phyloP scores from a whole-genome alignment of 2,888 invertebrate genomes.

The Bugulina stolonifera region DNA sequence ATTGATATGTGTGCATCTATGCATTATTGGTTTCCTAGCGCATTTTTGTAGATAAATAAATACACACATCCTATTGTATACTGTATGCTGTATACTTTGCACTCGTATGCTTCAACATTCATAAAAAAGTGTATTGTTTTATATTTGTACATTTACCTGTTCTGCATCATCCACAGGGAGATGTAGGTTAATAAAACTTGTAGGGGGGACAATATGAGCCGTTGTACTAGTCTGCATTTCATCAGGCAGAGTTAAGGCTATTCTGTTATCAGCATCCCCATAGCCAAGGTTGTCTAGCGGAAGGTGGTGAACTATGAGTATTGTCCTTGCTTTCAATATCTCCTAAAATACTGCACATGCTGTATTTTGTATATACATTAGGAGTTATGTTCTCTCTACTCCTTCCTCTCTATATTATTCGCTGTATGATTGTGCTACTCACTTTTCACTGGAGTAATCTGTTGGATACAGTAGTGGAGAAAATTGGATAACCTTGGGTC shows the following conservation, averaged over 20 bases:
- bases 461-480: too few species aligned
- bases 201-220: background rate
- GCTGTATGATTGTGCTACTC: too few species aligned
- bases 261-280: background rate
- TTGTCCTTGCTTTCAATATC: slow-evolving; percentile 2
- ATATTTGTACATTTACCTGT: background rate
- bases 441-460: too few species aligned
- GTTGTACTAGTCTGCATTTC: slow-evolving; percentile 20
- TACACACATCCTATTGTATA: too few species aligned
- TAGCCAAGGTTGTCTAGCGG: slow-evolving; percentile 7
- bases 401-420: too few species aligned
- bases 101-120: too few species aligned
- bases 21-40: too few species aligned
- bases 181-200: background rate
- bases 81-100: too few species aligned
- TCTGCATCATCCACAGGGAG: background rate
- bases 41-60: too few species aligned
- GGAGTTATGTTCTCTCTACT: too few species aligned
- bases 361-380: background rate
- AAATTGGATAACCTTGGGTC: too few species aligned
- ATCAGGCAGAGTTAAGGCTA: background rate
- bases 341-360: background rate
- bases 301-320: background rate
- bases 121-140: background rate
- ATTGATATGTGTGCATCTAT: too few species aligned